Evolutionary conservation across 2,888 invertebrate genomes (phyloP).

Genomic region (Torymus texanus): DNA sequence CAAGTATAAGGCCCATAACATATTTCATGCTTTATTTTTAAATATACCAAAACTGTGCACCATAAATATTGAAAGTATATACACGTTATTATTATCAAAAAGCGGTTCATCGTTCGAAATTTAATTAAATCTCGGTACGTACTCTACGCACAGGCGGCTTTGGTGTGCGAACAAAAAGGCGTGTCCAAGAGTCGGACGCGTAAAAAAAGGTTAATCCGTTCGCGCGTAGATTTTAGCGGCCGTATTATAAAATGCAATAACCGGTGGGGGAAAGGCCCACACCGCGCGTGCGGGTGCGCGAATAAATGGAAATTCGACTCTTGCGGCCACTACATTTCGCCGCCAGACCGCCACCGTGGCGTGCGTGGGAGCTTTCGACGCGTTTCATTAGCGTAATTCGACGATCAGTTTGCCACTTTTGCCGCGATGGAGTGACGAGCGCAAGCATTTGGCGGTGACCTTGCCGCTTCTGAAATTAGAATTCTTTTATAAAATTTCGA

Average conservation of each 20-base stretch:
- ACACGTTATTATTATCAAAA: no score
- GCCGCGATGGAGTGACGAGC: not conserved
- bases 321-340: conserved; percentile 57
- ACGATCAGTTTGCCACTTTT: conserved; percentile 59
- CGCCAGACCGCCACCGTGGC: no score
- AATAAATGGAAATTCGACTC: conserved; percentile 62
- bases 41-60: no score
- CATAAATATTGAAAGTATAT: no score
- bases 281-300: conserved; percentile 40
- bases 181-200: no score
- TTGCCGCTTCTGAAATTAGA: not conserved
- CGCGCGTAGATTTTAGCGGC: not conserved
- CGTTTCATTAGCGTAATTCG: conserved; percentile 66
- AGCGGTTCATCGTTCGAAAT: no score
- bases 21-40: no score
- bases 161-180: no score
- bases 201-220: not conserved
- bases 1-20: no score
- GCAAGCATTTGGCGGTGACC: not conserved
- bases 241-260: conserved; percentile 32
- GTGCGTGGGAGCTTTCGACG: conserved; percentile 3
- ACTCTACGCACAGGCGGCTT: no score
- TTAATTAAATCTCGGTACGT: no score
- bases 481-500: no score
- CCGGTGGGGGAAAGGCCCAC: not conserved